A percentile compares a stretch with the other conserved stretches of the same genome.
phyloP scores from a whole-genome alignment of 2,797 vertebrate genomes.

The Erethizon dorsatum region DNA sequence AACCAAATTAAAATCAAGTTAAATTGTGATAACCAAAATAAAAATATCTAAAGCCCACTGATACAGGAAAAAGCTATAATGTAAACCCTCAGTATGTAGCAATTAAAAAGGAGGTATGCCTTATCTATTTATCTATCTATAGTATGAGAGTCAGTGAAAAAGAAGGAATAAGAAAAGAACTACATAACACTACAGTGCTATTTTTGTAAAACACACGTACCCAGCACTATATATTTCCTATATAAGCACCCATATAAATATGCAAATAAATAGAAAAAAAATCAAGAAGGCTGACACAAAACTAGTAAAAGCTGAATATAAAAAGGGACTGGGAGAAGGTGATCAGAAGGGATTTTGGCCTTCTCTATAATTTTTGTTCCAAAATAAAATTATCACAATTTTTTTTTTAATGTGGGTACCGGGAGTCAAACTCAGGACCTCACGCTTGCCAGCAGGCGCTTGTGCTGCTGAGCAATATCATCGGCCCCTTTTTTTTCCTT shows the following conservation, averaged over 20 bases:
- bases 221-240: background rate
- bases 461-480: no score
- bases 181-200: background rate
- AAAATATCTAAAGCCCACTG: background rate
- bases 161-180: background rate
- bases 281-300: background rate
- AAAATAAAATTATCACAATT: conserved; percentile 51
- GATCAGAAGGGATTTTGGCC: background rate
- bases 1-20: conserved; percentile 18
- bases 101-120: background rate
- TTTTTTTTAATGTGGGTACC: no score
- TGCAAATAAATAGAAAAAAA: background rate
- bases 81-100: background rate
- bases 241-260: background rate
- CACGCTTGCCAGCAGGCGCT: no score
- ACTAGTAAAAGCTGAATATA: background rate
- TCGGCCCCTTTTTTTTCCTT: no score
- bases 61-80: background rate
- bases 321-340: background rate
- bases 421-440: no score
- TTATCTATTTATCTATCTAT: no score
- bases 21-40: background rate
- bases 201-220: background rate
- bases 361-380: background rate
- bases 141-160: background rate